Base-by-base conservation (phyloP, 1,140 invertebrate species). In the Drosophila kurseongensis region DNA sequence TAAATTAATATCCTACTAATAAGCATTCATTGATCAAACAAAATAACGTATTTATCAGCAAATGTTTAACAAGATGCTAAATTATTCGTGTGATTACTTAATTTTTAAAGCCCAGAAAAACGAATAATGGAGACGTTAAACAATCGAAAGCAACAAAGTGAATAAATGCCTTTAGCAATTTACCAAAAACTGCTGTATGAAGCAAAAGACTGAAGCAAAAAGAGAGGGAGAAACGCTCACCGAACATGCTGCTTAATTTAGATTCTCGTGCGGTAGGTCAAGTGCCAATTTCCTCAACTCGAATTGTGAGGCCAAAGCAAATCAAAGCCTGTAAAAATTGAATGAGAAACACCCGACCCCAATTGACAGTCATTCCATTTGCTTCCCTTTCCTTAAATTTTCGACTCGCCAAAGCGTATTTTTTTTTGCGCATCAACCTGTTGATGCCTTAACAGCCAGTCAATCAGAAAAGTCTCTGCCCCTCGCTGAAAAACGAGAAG, bases 261-360 rank as follows among this genome's bases (percentile, higher is more conserved):
- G 82, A 86, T 76, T 88, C 85, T 40, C 75, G 79, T 88, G 83
- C 69, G 82, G 82, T 86, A 86, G 82, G 82, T 86, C 83, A 86
- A 88, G 82, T 88, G 83, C 78, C 79, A 79, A 86, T 88, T 79
- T 86, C 73, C 83, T 72, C 83, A 75, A 73, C 50, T 76, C 48
- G 50, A 52, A 59, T 66, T 71, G 68, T 67, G 63, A 55, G 58
- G 56, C 69, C 68, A 50, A 59, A n/a, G 59, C 65, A 45, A 68
- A 66, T 66, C 65, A 73, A 32, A 74, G 62, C 23, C 40, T 51
- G 59, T 52, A 72, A 59, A 50, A 73, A 60, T 75, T 48, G 44
- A 29, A 68, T 52, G 29, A 41, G 27, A 61, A 41, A 38, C 41
- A 29, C 56, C 16, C 58, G 44, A 36, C 13, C 13, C 10, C 29